Base-by-base conservation (phyloP, 2,797 vertebrate species). In the Anguilla obscura region DNA sequence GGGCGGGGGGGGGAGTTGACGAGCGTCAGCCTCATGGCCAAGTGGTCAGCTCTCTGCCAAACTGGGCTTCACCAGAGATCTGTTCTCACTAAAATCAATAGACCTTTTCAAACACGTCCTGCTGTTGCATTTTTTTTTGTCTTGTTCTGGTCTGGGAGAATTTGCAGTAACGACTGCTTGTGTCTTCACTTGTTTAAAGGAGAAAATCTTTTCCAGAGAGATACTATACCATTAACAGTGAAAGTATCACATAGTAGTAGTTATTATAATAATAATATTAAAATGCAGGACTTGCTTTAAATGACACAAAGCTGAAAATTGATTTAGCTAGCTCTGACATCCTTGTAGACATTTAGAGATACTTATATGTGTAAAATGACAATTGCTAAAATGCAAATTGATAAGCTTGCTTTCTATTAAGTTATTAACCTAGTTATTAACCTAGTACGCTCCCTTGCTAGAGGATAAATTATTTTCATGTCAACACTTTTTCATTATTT, bases 101-200 rank as follows among this genome's bases (percentile, higher is more conserved):
- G 90, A 90, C 89, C 90, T 90, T 89, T 92, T 90, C 79, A 89
- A 89, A 89, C 89, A 89, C 86, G 88, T 88, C 89, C 88, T 86
- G 88, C 18, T 88, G 86, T 63, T 88, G 85, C 84, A 79, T 85
- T 80, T 88, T 45, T 40, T 45, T 45, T 88, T 71, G 56, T 87
- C 86, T 84, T 27, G 30, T 50, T 40, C 87, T 74, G 54, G 54
- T 69, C n/a, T 16, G 30, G 66, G 8, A 87, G 79, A 88, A 52
- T 66, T 76, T 82, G 48, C 85, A 12, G 40, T 60, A 45, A 80
- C 1, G 40, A 36, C 76, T 80, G 83, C 63, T 80, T 80, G 36
- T 71, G 69, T 87, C 74, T 87, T 88, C 66, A 56, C 58, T 21
- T 27, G 30, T 50, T 80, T 69, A 74, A 45, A 79, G 40, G 14